These are phyloP conservation scores for Antechinus flavipes DNA, from an alignment of 2,113 vertebrate genomes.

Conservation along the genomic window DNA sequence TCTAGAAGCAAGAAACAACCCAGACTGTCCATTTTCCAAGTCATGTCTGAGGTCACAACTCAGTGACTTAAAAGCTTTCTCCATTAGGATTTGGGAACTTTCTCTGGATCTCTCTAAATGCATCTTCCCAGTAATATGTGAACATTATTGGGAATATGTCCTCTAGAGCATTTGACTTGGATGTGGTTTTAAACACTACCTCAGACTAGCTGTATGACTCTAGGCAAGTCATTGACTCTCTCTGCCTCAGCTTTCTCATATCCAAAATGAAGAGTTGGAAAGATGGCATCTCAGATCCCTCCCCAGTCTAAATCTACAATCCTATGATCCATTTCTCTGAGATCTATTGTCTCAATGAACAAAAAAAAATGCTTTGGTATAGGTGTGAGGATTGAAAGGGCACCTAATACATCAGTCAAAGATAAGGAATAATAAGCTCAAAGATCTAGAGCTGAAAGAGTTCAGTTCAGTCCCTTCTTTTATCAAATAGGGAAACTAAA, in stretches of 20 bases:
- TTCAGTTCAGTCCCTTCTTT: neutral
- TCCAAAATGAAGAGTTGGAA: neutral
- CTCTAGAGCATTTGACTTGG: neutral
- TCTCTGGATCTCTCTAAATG: neutral
- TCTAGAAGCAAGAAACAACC: neutral
- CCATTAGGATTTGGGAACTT: neutral
- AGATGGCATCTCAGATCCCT: neutral
- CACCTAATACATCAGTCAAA: neutral
- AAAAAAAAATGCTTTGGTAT: neutral
- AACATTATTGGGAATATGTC: neutral
- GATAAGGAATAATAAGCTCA: neutral
- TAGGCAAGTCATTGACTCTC: neutral
- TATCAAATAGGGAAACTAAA: neutral
- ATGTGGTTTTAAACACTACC: neutral
- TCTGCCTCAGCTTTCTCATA: too few relatives aligned
- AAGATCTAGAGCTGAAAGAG: neutral
- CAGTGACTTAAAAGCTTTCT: neutral
- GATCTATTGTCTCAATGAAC: neutral
- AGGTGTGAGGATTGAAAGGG: neutral
- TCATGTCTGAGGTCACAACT: neutral
- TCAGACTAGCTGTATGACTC: neutral
- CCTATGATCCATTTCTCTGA: neutral
- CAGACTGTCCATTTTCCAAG: neutral
- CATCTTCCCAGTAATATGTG: neutral
- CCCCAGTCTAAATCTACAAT: neutral